Evolutionary conservation across 2,888 invertebrate species (phyloP).

Genomic region (Phlogophora meticulosa): DNA sequence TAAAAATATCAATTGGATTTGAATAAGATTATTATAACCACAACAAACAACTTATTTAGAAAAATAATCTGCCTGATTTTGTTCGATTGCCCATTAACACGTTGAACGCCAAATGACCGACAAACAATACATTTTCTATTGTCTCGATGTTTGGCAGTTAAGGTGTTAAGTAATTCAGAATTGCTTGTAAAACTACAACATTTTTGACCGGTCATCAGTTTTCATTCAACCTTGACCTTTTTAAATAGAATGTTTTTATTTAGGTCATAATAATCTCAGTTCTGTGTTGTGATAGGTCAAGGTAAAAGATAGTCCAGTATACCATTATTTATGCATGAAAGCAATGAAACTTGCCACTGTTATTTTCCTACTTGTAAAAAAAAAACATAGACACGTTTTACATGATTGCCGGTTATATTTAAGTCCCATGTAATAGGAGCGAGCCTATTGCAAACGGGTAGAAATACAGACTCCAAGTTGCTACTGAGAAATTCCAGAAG

Average conservation of each 20-base stretch:
- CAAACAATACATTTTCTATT: too few species aligned
- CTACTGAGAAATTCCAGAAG: too few species aligned
- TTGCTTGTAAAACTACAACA: not conserved
- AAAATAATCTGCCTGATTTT: not conserved
- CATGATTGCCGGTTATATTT: too few species aligned
- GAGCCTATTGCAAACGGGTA: too few species aligned
- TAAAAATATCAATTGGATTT: too few species aligned
- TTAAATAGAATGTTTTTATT: conserved; percentile 1
- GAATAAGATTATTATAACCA: not conserved
- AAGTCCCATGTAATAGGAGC: too few species aligned
- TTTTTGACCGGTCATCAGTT: not conserved
- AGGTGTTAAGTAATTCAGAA: not conserved
- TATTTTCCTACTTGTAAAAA: conserved; percentile 5
- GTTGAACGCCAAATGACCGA: too few species aligned
- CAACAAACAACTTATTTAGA: too few species aligned
- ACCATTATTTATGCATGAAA: not conserved
- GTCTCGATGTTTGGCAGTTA: too few species aligned
- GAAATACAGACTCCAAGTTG: too few species aligned
- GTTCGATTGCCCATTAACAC: not conserved
- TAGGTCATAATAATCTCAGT: not conserved
- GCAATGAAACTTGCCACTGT: not conserved
- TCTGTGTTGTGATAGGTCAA: conserved; percentile 2
- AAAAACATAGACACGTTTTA: too few species aligned
- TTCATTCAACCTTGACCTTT: not conserved
- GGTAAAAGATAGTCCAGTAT: not conserved